Percentiles rank a stretch among this genome's conserved stretches.
phyloP scores from a whole-genome alignment of 1,140 invertebrate genomes.

The Pachypeltis micranthus region DNA sequence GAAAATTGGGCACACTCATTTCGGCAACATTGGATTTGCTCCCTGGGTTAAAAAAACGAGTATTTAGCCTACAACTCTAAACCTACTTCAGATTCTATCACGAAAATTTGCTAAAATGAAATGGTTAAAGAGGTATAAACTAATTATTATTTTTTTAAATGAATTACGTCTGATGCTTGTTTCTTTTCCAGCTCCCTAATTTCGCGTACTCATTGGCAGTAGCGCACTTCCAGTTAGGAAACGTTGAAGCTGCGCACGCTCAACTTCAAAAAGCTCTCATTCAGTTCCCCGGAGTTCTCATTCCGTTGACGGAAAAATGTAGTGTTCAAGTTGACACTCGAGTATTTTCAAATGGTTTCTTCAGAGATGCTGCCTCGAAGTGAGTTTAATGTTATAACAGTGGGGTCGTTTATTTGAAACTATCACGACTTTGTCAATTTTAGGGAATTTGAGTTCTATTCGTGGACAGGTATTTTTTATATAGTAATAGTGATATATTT shows the following conservation, averaged over 20 bases:
- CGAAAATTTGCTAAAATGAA: too few relatives aligned
- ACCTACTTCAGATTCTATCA: too few relatives aligned
- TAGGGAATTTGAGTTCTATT: too few relatives aligned
- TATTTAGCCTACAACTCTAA: too few relatives aligned
- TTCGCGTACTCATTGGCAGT: constrained; percentile 75
- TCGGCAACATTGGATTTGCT: too few relatives aligned
- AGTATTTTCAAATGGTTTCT: constrained; percentile 40
- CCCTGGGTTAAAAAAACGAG: too few relatives aligned
- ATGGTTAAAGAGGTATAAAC: too few relatives aligned
- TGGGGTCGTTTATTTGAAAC: too few relatives aligned
- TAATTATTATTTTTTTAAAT: too few relatives aligned
- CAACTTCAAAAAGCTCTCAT: constrained; percentile 64
- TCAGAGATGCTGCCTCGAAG: constrained; percentile 20
- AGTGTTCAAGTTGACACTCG: constrained; percentile 53
- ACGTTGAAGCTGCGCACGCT: constrained; percentile 43
- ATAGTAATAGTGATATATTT: neutral
- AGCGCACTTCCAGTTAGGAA: constrained; percentile 50
- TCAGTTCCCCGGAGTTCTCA: constrained; percentile 69
- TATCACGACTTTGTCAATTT: neutral
- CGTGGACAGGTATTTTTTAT: neutral
- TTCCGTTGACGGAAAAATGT: constrained; percentile 64
- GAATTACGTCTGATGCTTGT: too few relatives aligned
- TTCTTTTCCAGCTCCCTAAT: constrained; percentile 61
- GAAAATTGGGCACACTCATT: too few relatives aligned
- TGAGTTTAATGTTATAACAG: neutral